Conservation (phyloP, 2,888 invertebrate species). For the Apamea anceps region DNA sequence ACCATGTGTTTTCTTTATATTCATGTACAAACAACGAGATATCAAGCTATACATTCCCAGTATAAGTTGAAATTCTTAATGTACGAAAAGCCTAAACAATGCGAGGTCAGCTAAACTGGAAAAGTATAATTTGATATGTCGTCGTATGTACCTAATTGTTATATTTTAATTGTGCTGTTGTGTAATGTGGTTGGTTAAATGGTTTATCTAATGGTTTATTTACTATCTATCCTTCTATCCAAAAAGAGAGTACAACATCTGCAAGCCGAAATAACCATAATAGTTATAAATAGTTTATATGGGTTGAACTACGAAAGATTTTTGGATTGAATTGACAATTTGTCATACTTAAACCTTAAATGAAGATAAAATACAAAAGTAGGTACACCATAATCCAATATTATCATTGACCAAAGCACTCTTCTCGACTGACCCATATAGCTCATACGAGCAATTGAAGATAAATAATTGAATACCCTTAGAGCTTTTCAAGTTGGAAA, state of each 20-base stretch:
- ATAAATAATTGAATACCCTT: slow-evolving; percentile 38
- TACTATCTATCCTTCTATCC: neutral
- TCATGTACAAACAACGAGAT: neutral
- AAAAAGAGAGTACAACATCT: neutral
- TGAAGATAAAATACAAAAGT: neutral
- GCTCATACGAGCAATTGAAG: slow-evolving; percentile 34
- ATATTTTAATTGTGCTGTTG: neutral
- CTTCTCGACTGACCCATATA: slow-evolving; percentile 24
- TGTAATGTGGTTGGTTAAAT: no score
- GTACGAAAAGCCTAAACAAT: no score
- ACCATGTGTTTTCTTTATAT: neutral
- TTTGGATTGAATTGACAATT: neutral
- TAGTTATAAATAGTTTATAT: neutral
- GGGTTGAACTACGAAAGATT: neutral
- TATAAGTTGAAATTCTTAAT: no score
- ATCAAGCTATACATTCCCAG: no score
- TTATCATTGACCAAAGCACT: slow-evolving; percentile 11
- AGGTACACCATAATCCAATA: neutral
- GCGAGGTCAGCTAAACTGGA: no score
- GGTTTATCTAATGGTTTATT: no score
- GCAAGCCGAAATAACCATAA: neutral
- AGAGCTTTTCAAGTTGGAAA: slow-evolving; percentile 25
- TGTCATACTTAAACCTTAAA: neutral
- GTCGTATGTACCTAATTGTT: neutral
- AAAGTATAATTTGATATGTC: no score